Evolutionary conservation across 1,140 invertebrate species (phyloP), one percentile per base, ranked within the genome.

Genomic region (Hydropsyche tenuis): DNA sequence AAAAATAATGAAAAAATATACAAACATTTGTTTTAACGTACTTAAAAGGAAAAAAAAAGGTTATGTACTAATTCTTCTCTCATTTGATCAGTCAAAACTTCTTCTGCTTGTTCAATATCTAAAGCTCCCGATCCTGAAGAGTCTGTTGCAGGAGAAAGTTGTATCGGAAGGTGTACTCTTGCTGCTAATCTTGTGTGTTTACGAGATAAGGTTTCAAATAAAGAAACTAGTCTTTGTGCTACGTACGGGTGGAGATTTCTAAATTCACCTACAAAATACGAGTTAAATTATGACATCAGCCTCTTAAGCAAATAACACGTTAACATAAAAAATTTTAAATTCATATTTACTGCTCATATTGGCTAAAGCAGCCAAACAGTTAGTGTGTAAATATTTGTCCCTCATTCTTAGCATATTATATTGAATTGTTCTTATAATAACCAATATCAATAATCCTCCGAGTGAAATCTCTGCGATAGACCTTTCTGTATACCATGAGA

Each of bases 341-440:
- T 4, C 3, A 42, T 22, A 73, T 71, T 82, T 71, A 85, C 84
- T 82, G 77, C 84, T 85, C 97, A 99, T 99, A 80, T 99, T 99
- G 43, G 98, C 97, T 73, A 99, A 86, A 4, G 97, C 97, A 51
- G 98, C 98, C 64, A 99, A 86, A 83, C 98, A 97, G 85, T 98
- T 98, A 14, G 95, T 97, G 80, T 98, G 96, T 20, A 98, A 86
- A 85, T 98, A 98, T 83, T 97, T 96, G 81, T 98, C 96, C 78
- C 96, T 89, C 88, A 97, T 97, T 84, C 96, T 93, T 42, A 97
- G 88, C 90, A 99, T 97, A 82, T 99, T 99, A 85, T 95, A 98
- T 80, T 99, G 97, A 81, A 99, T 95, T 3, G 96, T 98, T 74
- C 97, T 86, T 43, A 98, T 93, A 16, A 99, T 93, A 7, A 99